Conservation (phyloP, 2,113 vertebrate species). For the Climacteris rufus region DNA sequence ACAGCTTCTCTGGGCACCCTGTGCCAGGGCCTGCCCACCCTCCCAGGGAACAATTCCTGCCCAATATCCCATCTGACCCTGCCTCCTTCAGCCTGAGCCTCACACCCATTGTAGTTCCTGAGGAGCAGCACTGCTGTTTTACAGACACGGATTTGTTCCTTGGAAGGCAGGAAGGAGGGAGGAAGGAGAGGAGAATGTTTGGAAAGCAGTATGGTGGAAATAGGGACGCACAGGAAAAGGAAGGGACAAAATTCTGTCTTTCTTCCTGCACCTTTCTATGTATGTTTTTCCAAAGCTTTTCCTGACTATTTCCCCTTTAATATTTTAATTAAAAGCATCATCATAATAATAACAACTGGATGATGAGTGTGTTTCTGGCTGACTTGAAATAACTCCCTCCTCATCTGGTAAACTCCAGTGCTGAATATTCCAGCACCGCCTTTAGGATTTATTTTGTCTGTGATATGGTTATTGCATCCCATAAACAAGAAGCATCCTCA, state of each 20-base stretch:
- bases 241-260: not conserved
- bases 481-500: conserved; percentile 68
- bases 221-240: not conserved
- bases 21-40: not conserved
- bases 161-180: not conserved
- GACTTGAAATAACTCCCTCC: conserved; percentile 4
- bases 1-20: not conserved
- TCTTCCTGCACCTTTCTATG: not conserved
- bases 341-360: not conserved
- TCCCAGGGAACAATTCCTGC: not conserved
- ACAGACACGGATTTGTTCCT: not conserved
- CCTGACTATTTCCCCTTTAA: not conserved
- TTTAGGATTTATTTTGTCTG: conserved; percentile 53
- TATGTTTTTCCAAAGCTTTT: not conserved
- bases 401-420: conserved; percentile 11
- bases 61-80: not conserved
- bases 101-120: not conserved
- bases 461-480: conserved; percentile 56
- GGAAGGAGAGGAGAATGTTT: not conserved
- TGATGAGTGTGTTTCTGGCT: not conserved
- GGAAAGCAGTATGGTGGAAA: not conserved
- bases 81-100: not conserved
- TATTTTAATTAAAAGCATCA: conserved; percentile 13
- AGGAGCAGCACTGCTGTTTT: not conserved
- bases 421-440: not conserved